Percentiles rank a stretch among this genome's conserved stretches.
Evolutionary conservation across 64 coral and sea anemone species (phyloP).

Genomic region (Pachyseris speciosa): DNA sequence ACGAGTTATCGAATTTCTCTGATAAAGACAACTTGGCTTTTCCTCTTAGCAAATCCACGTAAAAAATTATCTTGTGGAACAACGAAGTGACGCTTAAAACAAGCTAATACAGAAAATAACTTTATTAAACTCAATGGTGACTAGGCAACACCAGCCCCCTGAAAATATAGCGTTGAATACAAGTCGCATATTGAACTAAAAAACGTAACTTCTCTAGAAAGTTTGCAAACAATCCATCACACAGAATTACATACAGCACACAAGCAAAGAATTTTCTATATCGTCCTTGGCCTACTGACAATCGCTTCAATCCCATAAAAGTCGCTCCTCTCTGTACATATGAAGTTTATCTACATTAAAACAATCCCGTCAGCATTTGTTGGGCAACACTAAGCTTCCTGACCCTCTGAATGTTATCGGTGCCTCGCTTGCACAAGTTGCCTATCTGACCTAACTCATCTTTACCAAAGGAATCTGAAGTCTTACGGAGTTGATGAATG

Average conservation of each 20-base stretch:
- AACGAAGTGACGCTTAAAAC: not conserved
- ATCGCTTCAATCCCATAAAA: not conserved
- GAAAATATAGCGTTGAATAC: not conserved
- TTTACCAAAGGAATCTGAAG: not conserved
- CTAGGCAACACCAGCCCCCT: not conserved
- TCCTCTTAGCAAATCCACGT: too few relatives aligned
- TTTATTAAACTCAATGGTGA: not conserved
- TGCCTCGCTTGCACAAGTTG: conserved; percentile 75
- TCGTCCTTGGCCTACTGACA: not conserved
- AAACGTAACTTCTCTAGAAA: too few relatives aligned
- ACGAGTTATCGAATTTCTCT: too few relatives aligned
- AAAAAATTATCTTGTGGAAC: not conserved
- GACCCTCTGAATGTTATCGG: conserved; percentile 85
- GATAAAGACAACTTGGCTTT: too few relatives aligned
- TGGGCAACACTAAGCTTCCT: conserved; percentile 75
- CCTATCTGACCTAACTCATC: conserved; percentile 74
- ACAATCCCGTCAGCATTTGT: conserved; percentile 76
- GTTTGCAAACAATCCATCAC: not conserved
- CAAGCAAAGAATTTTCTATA: not conserved
- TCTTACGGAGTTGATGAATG: conserved; percentile 65
- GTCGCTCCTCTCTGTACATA: not conserved
- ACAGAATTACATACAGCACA: not conserved
- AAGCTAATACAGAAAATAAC: not conserved
- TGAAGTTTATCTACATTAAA: conserved; percentile 21
- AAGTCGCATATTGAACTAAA: not conserved